Percentiles rank a stretch among this genome's conserved stretches.
These are phyloP conservation scores for Mus musculus DNA, from an alignment of 2,113 vertebrate genomes.

Conservation along the genomic window DNA sequence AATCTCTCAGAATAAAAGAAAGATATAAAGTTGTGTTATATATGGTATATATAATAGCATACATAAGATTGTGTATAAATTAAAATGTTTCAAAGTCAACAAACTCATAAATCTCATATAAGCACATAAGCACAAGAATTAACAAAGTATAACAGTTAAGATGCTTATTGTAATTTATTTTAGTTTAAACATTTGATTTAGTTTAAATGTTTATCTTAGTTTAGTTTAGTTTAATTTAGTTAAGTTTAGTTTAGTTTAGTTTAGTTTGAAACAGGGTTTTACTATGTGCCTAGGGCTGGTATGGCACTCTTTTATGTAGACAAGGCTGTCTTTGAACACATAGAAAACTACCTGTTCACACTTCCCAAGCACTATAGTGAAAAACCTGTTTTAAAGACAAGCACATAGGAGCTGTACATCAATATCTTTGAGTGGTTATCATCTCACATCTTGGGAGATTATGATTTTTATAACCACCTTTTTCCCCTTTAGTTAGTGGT, in stretches of 20 bases:
- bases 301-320: not conserved
- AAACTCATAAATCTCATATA: not conserved
- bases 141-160: not conserved
- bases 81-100: not conserved
- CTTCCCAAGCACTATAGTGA: not conserved
- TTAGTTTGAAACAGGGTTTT: not conserved
- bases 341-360: no score
- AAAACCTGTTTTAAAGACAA: not conserved
- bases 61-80: constrained; percentile 4
- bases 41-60: not conserved
- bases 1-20: not conserved
- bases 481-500: not conserved
- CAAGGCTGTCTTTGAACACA: not conserved
- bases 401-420: not conserved
- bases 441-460: not conserved
- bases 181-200: not conserved
- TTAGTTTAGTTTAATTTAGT: no score
- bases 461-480: not conserved
- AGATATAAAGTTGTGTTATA: not conserved
- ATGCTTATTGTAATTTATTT: not conserved
- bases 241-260: not conserved
- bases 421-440: not conserved
- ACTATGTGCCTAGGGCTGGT: not conserved
- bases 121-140: not conserved
- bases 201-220: no score